Conservation (phyloP, 2,797 vertebrate species). For the Ptychobarbus kaznakovi region DNA sequence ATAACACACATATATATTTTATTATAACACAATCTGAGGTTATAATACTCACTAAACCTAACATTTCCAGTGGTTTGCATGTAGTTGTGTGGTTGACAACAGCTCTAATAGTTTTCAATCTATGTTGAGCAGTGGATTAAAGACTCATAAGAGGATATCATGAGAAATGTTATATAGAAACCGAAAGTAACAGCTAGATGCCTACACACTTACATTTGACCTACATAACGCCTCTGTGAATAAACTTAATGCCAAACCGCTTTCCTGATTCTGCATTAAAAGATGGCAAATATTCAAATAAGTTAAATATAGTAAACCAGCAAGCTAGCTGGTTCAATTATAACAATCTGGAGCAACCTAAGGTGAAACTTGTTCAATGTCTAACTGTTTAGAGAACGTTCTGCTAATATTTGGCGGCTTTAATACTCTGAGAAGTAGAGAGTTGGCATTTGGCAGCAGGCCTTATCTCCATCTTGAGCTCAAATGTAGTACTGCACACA, state of each 20-base stretch:
- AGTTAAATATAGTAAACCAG: background rate
- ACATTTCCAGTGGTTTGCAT: background rate
- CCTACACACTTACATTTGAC: constrained; percentile 17
- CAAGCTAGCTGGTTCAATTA: background rate
- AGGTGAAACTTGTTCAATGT: background rate
- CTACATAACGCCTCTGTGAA: background rate
- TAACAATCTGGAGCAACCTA: background rate
- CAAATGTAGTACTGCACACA: background rate
- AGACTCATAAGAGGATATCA: background rate
- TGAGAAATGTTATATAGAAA: background rate
- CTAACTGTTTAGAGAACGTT: background rate
- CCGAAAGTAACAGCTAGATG: background rate
- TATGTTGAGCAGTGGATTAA: background rate
- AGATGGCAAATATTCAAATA: background rate
- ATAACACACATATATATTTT: background rate
- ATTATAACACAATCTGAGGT: background rate
- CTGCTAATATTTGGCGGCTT: background rate
- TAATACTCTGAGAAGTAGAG: background rate
- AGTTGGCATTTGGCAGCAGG: background rate
- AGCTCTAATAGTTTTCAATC: background rate
- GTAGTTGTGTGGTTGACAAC: background rate
- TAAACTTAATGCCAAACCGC: background rate
- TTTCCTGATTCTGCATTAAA: background rate
- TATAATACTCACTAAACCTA: background rate
- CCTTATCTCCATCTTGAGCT: background rate